phyloP scores from a whole-genome alignment of 2,113 vertebrate genomes.

The Tapirus terrestris region DNA sequence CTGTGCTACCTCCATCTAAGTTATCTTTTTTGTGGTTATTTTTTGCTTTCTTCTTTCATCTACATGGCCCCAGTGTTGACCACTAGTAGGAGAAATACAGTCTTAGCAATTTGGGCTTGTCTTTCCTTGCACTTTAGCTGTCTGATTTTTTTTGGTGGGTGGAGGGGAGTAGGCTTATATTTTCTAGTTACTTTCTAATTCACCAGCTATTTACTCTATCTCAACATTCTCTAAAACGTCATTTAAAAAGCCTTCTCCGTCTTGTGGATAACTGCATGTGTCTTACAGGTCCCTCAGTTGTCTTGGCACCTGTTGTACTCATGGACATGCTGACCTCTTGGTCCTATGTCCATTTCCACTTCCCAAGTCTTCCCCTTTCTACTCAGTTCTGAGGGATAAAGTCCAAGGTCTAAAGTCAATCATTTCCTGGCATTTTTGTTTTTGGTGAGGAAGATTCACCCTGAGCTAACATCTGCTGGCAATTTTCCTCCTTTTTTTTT shows the following conservation, averaged over 20 bases:
- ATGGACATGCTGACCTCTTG: neutral
- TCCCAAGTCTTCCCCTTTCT: neutral
- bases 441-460: too few species aligned
- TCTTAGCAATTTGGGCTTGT: neutral
- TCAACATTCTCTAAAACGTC: neutral
- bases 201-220: neutral
- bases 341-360: neutral
- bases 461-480: too few species aligned
- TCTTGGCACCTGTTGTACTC: neutral
- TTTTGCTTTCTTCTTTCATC: neutral
- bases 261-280: neutral
- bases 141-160: neutral
- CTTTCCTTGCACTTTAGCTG: neutral
- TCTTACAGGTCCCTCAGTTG: neutral
- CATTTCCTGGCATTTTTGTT: neutral
- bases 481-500: too few species aligned
- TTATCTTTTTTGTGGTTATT: neutral
- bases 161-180: neutral
- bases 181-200: conserved; percentile 7
- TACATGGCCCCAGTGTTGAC: neutral
- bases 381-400: neutral
- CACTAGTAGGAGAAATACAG: neutral
- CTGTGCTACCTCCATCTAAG: neutral
- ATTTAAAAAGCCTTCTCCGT: neutral
- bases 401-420: neutral